phyloP scores from a whole-genome alignment of 2,113 vertebrate species.

The Saimiri boliviensis region DNA sequence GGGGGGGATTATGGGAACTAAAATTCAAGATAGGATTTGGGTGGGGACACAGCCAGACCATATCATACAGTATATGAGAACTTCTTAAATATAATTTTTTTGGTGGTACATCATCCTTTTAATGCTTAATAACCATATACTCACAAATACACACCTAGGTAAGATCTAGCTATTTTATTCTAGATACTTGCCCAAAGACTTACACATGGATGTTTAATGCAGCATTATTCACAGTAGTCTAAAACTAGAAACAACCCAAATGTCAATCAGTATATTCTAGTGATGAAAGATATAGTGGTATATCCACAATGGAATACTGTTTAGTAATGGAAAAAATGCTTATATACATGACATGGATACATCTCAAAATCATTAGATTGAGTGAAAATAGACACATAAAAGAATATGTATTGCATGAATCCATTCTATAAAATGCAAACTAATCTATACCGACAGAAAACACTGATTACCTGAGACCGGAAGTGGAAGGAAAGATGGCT shows the following conservation, averaged over 20 bases:
- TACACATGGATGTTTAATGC: background rate
- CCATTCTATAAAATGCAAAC: background rate
- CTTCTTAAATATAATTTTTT: background rate
- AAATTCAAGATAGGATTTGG: no score
- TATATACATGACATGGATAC: background rate
- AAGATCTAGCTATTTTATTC: background rate
- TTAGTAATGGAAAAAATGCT: background rate
- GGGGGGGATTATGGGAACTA: no score
- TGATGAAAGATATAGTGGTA: background rate
- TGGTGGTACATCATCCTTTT: background rate
- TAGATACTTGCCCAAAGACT: background rate
- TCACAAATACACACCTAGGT: background rate
- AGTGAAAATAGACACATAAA: background rate
- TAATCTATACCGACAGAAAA: background rate
- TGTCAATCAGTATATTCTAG: background rate
- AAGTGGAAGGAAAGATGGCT: background rate
- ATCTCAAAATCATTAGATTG: background rate
- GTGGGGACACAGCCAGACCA: background rate
- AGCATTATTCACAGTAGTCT: background rate
- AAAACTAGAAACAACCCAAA: background rate
- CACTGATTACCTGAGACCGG: background rate
- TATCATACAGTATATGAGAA: background rate
- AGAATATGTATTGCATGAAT: background rate
- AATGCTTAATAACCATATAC: background rate
- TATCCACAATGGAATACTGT: background rate